These are phyloP conservation scores for Drosophila greeni DNA, from an alignment of 2,888 invertebrate species.

Conservation along the genomic window DNA sequence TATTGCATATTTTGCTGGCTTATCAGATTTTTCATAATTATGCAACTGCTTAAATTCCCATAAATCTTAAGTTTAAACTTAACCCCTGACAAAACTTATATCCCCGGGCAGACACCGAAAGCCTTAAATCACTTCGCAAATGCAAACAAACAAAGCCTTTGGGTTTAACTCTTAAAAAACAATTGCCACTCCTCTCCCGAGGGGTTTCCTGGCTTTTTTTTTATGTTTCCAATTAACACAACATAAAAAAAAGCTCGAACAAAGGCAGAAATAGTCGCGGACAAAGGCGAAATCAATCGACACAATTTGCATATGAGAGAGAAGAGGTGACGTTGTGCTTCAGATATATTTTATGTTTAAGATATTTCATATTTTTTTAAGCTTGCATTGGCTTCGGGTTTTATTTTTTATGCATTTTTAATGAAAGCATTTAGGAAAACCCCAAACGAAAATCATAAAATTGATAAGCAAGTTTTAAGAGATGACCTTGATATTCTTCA, in stretches of 20 bases:
- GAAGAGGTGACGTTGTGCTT: slow-evolving; percentile 43
- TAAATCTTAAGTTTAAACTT: slow-evolving; percentile 1
- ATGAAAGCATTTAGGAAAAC: slow-evolving; percentile 59
- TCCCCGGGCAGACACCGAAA: slow-evolving; percentile 10
- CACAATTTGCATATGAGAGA: slow-evolving; percentile 58
- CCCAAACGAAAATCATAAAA: slow-evolving; percentile 38
- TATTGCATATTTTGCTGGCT: neutral
- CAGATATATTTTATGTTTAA: slow-evolving; percentile 13
- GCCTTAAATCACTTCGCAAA: slow-evolving; percentile 19
- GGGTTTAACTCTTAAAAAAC: slow-evolving; percentile 17
- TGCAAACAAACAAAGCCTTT: slow-evolving; percentile 18
- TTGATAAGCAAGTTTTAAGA: slow-evolving; percentile 65
- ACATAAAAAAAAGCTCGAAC: slow-evolving; percentile 51
- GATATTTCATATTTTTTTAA: slow-evolving; percentile 19
- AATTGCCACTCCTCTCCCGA: slow-evolving; percentile 25
- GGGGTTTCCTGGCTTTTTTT: slow-evolving; percentile 16
- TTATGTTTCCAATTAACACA: slow-evolving; percentile 56
- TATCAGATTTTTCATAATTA: slow-evolving; percentile 14
- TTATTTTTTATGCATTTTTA: slow-evolving; percentile 59
- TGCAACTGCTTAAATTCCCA: slow-evolving; percentile 14
- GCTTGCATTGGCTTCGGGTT: slow-evolving; percentile 23
- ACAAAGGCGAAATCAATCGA: slow-evolving; percentile 33
- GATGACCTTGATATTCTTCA: slow-evolving; percentile 44
- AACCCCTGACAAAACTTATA: slow-evolving; percentile 13
- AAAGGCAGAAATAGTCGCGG: slow-evolving; percentile 32